phyloP scores from a whole-genome alignment of 2,113 vertebrate genomes.

The Terrapene triunguis region DNA sequence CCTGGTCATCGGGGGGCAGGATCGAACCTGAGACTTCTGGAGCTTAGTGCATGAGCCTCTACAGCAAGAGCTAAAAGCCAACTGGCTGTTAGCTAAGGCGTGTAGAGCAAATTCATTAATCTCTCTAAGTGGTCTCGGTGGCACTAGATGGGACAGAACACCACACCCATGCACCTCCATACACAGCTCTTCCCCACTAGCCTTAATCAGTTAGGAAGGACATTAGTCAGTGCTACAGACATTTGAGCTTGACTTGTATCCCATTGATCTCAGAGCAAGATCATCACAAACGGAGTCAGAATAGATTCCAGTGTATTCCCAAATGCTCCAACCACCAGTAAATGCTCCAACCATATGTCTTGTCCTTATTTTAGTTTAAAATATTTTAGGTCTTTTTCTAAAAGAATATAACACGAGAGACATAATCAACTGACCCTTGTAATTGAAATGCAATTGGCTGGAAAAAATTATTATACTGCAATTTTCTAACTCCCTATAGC shows the following conservation, averaged over 20 bases:
- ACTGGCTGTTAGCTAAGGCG: no score
- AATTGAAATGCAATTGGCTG: background rate
- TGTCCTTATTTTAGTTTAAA: background rate
- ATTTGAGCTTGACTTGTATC: background rate
- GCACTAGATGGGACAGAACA: no score
- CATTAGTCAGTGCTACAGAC: background rate
- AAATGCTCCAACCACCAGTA: background rate
- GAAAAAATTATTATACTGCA: background rate
- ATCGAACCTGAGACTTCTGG: no score
- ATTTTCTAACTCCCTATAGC: background rate
- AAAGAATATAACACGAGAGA: background rate
- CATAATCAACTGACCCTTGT: background rate
- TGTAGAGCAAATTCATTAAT: no score
- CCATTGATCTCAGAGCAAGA: background rate
- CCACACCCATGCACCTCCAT: background rate
- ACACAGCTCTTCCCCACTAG: background rate
- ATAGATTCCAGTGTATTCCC: background rate
- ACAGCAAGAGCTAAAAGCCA: no score
- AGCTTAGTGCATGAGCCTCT: no score
- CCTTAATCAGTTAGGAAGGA: background rate
- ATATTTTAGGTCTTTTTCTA: background rate
- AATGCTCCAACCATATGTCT: background rate
- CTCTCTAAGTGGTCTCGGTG: no score
- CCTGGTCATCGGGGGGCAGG: no score
- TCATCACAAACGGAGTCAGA: background rate